These are phyloP conservation scores for Herpetotheres cachinnans DNA, from an alignment of 2,113 vertebrate genomes.

Conservation along the genomic window DNA sequence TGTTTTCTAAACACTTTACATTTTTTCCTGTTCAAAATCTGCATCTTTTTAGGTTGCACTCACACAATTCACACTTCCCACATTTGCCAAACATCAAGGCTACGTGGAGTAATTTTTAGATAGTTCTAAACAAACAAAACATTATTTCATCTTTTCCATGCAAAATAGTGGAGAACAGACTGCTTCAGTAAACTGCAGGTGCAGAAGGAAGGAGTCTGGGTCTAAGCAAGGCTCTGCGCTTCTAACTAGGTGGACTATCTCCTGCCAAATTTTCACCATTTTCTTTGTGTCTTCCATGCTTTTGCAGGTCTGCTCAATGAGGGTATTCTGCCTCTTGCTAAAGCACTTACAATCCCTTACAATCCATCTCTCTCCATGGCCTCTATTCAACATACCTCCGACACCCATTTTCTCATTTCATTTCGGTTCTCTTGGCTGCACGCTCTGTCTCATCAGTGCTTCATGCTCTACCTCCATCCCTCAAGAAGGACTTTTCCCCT, in stretches of 20 bases:
- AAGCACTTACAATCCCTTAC: not conserved
- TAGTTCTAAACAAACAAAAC: conserved; percentile 47
- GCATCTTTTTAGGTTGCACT: conserved; percentile 31
- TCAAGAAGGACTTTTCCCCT: not conserved
- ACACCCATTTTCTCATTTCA: not conserved
- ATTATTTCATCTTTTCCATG: conserved; percentile 8
- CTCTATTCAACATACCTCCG: not conserved
- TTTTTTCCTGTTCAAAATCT: conserved; percentile 25
- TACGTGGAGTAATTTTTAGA: conserved; percentile 45
- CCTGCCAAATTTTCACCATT: not conserved
- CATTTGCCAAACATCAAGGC: conserved; percentile 64
- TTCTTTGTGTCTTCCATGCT: not conserved
- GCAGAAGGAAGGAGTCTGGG: not conserved
- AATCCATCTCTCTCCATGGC: not conserved
- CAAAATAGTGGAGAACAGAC: not conserved
- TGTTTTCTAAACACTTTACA: conserved; percentile 40
- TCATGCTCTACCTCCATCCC: not conserved
- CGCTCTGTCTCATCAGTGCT: not conserved
- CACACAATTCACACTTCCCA: conserved; percentile 36
- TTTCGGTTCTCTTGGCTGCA: not conserved
- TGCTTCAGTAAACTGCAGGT: not conserved
- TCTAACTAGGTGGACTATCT: not conserved
- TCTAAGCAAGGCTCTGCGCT: not conserved
- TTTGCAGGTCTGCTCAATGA: not conserved
- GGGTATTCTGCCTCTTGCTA: not conserved